Conservation (phyloP, 2,797 vertebrate genomes). For the Sebastes hopkinsi region DNA sequence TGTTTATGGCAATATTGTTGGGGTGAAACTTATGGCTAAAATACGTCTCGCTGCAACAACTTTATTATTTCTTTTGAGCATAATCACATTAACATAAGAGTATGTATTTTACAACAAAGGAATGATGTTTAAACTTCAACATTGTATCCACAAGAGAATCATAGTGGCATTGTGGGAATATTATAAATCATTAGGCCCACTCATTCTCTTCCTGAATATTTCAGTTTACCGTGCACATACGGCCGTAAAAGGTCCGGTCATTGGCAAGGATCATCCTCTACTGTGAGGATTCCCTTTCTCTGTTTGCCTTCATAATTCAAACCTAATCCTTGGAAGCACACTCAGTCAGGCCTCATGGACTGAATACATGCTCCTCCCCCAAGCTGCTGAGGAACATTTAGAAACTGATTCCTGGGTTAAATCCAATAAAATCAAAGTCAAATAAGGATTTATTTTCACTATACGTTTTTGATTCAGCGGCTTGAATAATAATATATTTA, state of each 20-base stretch:
- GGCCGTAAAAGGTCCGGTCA: constrained; percentile 5
- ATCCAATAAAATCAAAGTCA: constrained; percentile 1
- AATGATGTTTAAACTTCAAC: background rate
- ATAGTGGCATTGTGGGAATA: background rate
- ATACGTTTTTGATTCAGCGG: background rate
- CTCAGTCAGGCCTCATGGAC: constrained; percentile 6
- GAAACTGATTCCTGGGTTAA: constrained; percentile 15
- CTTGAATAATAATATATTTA: background rate
- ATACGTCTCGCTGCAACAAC: background rate
- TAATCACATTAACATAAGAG: background rate
- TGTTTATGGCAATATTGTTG: background rate
- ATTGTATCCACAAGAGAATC: background rate
- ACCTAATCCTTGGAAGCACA: constrained; percentile 56
- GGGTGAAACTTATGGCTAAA: background rate
- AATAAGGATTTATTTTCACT: background rate
- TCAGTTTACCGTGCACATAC: background rate
- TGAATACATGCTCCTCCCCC: constrained; percentile 2
- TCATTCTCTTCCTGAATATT: background rate
- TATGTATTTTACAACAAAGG: background rate
- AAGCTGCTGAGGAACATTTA: constrained; percentile 9
- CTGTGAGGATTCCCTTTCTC: constrained; percentile 30
- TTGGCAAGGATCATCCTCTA: constrained; percentile 35
- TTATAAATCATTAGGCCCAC: background rate
- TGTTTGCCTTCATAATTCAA: constrained; percentile 59
- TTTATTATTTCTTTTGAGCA: background rate